Evolutionary conservation across 2,797 vertebrate species (phyloP).

Genomic region (Tenualosa thibaudeaui): DNA sequence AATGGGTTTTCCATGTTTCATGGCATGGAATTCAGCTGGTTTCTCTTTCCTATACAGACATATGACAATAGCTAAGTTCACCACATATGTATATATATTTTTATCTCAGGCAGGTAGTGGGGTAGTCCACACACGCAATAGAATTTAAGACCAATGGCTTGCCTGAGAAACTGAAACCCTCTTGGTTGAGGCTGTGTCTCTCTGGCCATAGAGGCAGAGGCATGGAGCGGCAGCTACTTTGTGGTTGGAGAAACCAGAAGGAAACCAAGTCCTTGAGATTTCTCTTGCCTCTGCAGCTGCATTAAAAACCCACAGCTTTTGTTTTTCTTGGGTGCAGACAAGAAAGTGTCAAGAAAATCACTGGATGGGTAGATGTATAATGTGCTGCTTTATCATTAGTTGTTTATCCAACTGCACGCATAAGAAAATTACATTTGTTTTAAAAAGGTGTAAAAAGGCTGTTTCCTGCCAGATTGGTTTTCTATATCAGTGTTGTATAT

Average conservation of each 20-base stretch:
- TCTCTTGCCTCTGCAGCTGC: conserved; percentile 34
- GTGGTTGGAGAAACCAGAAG: conserved; percentile 54
- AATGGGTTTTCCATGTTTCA: conserved; percentile 23
- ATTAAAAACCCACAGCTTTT: conserved; percentile 64
- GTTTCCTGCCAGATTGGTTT: not conserved
- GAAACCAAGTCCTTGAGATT: conserved; percentile 60
- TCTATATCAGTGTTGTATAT: not conserved
- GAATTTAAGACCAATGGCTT: not conserved
- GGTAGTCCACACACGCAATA: conserved; percentile 7
- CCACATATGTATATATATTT: not conserved
- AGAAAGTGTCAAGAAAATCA: conserved; percentile 63
- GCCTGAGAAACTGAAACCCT: not conserved
- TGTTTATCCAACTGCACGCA: conserved; percentile 55
- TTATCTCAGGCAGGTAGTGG: not conserved
- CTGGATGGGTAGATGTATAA: conserved; percentile 60
- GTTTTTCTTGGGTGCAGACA: conserved; percentile 66
- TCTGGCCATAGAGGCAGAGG: conserved; percentile 41
- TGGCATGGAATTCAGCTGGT: not conserved
- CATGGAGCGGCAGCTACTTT: conserved; percentile 50
- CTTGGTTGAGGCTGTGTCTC: not conserved
- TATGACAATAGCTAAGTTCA: conserved; percentile 5
- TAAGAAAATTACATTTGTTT: conserved; percentile 63
- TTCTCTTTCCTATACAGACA: conserved; percentile 11
- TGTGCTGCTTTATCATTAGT: conserved; percentile 42
- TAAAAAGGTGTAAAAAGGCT: conserved; percentile 10